Evolutionary conservation across 92 coral and sea anemone species (phyloP), one percentile per base, ranked within the genome.

Genomic region (Zoanthus sansibaricus): DNA sequence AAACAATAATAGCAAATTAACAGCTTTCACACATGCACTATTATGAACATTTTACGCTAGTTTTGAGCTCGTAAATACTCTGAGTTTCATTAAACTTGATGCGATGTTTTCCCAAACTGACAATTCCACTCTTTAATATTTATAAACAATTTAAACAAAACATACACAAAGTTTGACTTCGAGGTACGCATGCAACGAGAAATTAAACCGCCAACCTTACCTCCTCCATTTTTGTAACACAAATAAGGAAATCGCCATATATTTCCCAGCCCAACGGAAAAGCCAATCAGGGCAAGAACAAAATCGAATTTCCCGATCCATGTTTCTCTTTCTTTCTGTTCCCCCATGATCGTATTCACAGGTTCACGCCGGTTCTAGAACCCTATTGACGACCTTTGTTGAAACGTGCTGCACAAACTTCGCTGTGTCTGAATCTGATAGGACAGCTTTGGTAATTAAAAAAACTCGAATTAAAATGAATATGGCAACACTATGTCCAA

Each of bases 231-330:
- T 80, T 94, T 90, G 85, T 93, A 94, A 59, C 98, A 95, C 59
- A 95, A 84, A 72, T 95, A 95, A 3, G 98, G 98, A 76, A 95
- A 95, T 48, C 98, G 94, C 98, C 98, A 95, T 74, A 95, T 94
- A 90, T 95, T 95, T 55, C 98, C 98, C 51, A 95, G 90, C 37
- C 98, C 98, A 15, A 95, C 98, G 18, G 98, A 94, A 70, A 95
- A 89, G 1, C 98, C 98, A 64, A 95, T 95, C 51, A 94, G 88
- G 45, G 98, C 98, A 61, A 95, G 92, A 54, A 95, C 83, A 87
- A 95, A 95, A 79, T 95, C 98, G 20, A 92, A 91, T 77, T 95
- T 95, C 58, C 95, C 95, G 45, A 94, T 95, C 98, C 98, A 95
- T 1, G 96, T 93, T 69, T 95, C 98, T 7, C 98, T 89, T 46